Percentiles rank a stretch among this genome's conserved stretches.
These are phyloP conservation scores for Drosophila subquinaria DNA, from an alignment of 2,888 invertebrate genomes.

Conservation along the genomic window DNA sequence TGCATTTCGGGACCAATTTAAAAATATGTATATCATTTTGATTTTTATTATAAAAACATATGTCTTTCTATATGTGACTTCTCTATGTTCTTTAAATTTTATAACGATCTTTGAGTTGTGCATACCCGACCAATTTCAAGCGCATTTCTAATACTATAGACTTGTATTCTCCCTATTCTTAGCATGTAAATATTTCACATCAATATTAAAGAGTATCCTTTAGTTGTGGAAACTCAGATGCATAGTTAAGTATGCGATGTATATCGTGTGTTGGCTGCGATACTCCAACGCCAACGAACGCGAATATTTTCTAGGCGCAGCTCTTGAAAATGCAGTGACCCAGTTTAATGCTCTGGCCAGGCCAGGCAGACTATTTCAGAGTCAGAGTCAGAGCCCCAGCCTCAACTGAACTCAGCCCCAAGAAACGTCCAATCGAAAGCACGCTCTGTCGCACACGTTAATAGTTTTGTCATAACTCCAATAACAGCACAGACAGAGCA, in stretches of 20 bases:
- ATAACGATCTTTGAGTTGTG: neutral
- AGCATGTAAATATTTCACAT: neutral
- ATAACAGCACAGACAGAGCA: conserved; percentile 25
- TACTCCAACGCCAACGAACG: conserved; percentile 63
- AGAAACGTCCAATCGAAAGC: conserved; percentile 33
- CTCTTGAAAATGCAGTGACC: conserved; percentile 76
- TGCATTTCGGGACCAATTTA: neutral
- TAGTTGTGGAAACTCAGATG: neutral
- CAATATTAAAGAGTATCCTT: neutral
- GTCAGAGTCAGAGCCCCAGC: neutral
- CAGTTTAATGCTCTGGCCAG: conserved; percentile 53
- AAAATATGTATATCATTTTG: too few species aligned
- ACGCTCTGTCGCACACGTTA: conserved; percentile 72
- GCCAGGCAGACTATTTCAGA: conserved; percentile 20
- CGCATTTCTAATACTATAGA: too few species aligned
- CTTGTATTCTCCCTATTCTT: too few species aligned
- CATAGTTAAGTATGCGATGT: neutral
- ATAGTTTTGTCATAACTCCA: conserved; percentile 68
- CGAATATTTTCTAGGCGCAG: conserved; percentile 75
- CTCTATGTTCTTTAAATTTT: neutral
- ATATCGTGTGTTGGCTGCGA: conserved; percentile 24
- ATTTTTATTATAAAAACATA: neutral
- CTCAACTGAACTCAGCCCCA: conserved; percentile 19
- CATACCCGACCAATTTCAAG: too few species aligned
- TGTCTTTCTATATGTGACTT: neutral